Evolutionary conservation across 2,888 invertebrate genomes (phyloP).

Genomic region (Leptarthrus brevirostris): DNA sequence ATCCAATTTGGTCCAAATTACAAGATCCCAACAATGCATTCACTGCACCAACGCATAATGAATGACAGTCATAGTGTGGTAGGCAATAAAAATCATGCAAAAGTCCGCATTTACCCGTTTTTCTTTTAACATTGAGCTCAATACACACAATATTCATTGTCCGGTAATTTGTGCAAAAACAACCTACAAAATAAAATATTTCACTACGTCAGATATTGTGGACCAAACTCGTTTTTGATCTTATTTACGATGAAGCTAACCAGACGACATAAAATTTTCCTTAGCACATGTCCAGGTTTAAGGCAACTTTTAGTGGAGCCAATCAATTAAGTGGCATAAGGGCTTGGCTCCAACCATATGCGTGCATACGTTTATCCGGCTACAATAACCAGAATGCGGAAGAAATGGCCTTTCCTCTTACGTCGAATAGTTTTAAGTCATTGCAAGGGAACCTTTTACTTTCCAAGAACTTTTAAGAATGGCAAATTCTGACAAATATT

Average conservation of each 20-base stretch:
- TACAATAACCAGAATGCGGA: background rate
- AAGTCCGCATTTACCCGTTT: slow-evolving; percentile 10
- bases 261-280: background rate
- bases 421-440: background rate
- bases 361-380: background rate
- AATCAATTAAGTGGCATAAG: background rate
- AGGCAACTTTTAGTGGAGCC: background rate
- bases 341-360: background rate
- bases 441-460: too few relatives aligned
- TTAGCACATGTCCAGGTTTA: background rate
- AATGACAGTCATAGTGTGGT: background rate
- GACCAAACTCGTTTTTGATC: slow-evolving; percentile 25
- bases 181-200: background rate
- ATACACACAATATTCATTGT: slow-evolving; percentile 22
- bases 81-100: slow-evolving; percentile 4
- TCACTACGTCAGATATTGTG: slow-evolving; percentile 10
- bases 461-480: too few relatives aligned
- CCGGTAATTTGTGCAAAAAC: background rate
- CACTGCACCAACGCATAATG: slow-evolving; percentile 5
- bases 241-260: background rate
- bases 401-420: background rate
- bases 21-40: background rate
- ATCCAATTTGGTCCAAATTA: slow-evolving; percentile 3
- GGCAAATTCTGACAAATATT: too few relatives aligned
- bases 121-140: slow-evolving; percentile 1